Evolutionary conservation across 2,888 invertebrate species (phyloP), one percentile per base, ranked within the genome.

Genomic region (Gymnocheta viridis): DNA sequence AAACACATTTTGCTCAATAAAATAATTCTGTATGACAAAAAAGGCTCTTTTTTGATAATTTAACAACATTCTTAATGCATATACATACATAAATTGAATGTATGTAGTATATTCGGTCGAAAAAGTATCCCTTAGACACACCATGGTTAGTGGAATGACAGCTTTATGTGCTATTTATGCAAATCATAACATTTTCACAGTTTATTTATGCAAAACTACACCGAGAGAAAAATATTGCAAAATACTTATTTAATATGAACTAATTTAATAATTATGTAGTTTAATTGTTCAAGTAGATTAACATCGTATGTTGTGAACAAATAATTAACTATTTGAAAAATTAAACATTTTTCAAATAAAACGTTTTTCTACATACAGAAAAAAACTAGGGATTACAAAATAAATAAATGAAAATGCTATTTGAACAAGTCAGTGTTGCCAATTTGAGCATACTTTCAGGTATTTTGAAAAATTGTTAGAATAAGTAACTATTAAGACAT

Each of bases 91-190:
- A 19, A 29, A 64, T 47, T 14, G 17, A 7, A 27, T 64, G 10
- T 27, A 38, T 22, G 7, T 24, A 38, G 81, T 64, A 82, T 85
- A 29, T 47, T 24, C 29, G 7, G 32, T n/a, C 7, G 27, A 76
- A 86, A 74, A 85, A 85, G 83, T 86, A 86, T 86, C 86, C 85
- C 85, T 84, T 79, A 83, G 85, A 86, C 85, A 83, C 83, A 85
- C 79, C 82, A 86, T 87, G 86, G 86, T 86, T 87, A 85, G 87
- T 86, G 86, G 86, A 86, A 87, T 89, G 91, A 88, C 89, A 90
- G 90, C 89, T 91, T 91, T 91, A 91, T 91, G 90, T 86, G 89
- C 88, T 89, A 88, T 90, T 91, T 89, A 91, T 91, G 91, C 89
- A 90, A 91, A 91, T 91, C 89, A 85, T 51, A 60, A 69, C 62